Conservation (phyloP, 2,113 vertebrate species). For the Mugil cephalus region DNA sequence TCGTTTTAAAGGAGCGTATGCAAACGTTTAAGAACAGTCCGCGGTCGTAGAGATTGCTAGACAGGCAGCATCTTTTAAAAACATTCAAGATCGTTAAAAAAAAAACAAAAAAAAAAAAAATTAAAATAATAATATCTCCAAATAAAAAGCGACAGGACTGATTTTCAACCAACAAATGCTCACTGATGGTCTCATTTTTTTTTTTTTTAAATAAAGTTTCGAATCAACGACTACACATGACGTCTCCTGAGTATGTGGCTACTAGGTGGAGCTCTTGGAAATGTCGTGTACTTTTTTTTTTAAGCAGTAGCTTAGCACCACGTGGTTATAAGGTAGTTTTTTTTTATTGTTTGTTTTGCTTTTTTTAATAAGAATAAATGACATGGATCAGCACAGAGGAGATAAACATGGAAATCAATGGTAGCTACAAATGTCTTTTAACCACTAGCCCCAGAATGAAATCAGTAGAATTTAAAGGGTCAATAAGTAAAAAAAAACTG, state of each 20-base stretch:
- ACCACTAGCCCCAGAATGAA: conserved; percentile 34
- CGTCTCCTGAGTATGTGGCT: conserved; percentile 72
- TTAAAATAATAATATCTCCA: neutral
- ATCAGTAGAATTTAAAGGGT: conserved; percentile 73
- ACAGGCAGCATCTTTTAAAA: conserved; percentile 80
- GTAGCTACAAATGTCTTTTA: conserved; percentile 48
- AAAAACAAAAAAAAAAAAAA: conserved; percentile 60
- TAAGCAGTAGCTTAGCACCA: conserved; percentile 69
- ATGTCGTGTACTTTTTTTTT: conserved; percentile 39
- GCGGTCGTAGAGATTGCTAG: conserved; percentile 81
- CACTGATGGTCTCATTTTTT: too few species aligned
- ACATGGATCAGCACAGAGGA: conserved; percentile 33
- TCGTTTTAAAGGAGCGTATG: conserved; percentile 60
- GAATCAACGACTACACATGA: conserved; percentile 36
- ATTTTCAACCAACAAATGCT: conserved; percentile 46
- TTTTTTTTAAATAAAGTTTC: neutral
- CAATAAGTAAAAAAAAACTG: conserved; percentile 43
- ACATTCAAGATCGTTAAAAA: conserved; percentile 73
- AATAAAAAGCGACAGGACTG: conserved; percentile 29
- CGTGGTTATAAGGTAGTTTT: conserved; percentile 58
- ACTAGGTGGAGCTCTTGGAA: conserved; percentile 36
- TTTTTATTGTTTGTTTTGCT: conserved; percentile 30
- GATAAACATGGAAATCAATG: conserved; percentile 22
- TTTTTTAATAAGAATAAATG: conserved; percentile 4
- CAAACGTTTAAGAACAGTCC: conserved; percentile 83